Conservation (phyloP, 2,797 vertebrate genomes). For the Ciconia nigra region DNA sequence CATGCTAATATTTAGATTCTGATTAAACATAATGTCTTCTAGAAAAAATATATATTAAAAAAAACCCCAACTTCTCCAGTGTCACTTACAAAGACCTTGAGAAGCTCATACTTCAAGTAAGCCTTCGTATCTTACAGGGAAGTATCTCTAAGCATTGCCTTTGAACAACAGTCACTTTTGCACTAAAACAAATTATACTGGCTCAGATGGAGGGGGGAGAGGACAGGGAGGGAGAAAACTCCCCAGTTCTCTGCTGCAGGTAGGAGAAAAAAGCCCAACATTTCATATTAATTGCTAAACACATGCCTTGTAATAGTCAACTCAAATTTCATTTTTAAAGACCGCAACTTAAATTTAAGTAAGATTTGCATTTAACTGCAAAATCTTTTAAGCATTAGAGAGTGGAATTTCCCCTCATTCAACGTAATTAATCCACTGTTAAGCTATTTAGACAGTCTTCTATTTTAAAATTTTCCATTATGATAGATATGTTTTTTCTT, state of each 20-base stretch:
- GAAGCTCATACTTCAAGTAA: not conserved
- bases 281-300: not conserved
- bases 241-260: not conserved
- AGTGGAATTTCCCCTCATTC: not conserved
- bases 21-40: not conserved
- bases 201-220: not conserved
- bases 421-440: not conserved
- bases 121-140: not conserved
- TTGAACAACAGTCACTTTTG: not conserved
- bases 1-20: not conserved
- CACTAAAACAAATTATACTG: not conserved
- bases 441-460: not conserved
- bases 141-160: not conserved
- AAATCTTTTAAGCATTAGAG: not conserved
- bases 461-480: conserved; percentile 29
- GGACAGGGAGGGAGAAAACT: not conserved
- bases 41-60: not conserved
- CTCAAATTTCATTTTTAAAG: not conserved
- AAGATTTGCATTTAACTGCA: not conserved
- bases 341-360: not conserved
- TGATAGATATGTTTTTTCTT: not conserved
- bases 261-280: not conserved
- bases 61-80: not conserved
- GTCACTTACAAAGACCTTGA: not conserved
- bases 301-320: not conserved